phyloP scores from a whole-genome alignment of 2,888 invertebrate genomes.

The Laothoe populi region DNA sequence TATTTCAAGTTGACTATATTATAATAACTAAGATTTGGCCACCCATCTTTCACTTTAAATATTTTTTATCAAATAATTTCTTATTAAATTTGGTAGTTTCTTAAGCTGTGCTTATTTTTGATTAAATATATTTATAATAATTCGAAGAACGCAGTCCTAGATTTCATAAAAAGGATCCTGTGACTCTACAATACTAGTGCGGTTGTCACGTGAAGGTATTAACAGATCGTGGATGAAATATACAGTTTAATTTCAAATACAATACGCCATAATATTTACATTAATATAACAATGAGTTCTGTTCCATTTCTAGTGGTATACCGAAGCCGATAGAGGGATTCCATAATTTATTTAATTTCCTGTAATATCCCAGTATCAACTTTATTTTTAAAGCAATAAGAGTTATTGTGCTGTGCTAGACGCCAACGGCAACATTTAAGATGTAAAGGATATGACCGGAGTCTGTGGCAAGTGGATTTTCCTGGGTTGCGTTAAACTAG shows the following conservation, averaged over 20 bases:
- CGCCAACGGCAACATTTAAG: slow-evolving; percentile 46
- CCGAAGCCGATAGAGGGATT: slow-evolving; percentile 35
- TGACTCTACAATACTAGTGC: too few relatives aligned
- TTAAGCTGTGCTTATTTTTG: too few relatives aligned
- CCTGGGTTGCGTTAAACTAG: slow-evolving; percentile 49
- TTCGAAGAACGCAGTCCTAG: too few relatives aligned
- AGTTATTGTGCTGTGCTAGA: slow-evolving; percentile 36
- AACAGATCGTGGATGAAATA: too few relatives aligned
- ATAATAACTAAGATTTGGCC: too few relatives aligned
- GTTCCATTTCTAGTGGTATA: slow-evolving; percentile 36
- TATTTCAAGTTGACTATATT: too few relatives aligned
- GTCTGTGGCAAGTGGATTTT: slow-evolving; percentile 57
- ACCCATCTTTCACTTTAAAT: too few relatives aligned
- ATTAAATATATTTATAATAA: too few relatives aligned
- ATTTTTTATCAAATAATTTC: too few relatives aligned
- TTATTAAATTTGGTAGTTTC: too few relatives aligned
- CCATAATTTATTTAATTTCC: slow-evolving; percentile 40
- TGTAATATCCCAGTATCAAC: slow-evolving; percentile 42
- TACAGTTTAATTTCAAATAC: background rate
- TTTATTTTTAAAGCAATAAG: slow-evolving; percentile 43
- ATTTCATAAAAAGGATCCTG: too few relatives aligned
- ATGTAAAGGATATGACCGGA: slow-evolving; percentile 51
- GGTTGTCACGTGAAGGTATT: too few relatives aligned
- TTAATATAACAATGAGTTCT: slow-evolving; percentile 28
- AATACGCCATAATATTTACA: background rate